Percentiles rank a stretch among this genome's conserved stretches.
Evolutionary conservation across 2,888 invertebrate species (phyloP).

Genomic region (Schrankia costaestrigalis): DNA sequence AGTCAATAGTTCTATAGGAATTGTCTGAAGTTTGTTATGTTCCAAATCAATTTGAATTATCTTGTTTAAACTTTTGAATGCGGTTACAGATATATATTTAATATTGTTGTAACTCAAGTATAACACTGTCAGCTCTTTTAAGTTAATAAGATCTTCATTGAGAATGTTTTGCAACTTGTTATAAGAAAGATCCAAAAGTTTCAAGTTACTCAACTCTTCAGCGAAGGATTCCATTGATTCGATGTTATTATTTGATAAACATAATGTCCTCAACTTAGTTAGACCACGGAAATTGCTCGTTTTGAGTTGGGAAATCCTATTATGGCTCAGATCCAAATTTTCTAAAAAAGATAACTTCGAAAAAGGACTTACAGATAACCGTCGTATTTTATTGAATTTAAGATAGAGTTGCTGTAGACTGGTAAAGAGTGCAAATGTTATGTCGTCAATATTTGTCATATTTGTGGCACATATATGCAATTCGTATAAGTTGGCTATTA

Average conservation of each 20-base stretch:
- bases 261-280: conserved; percentile 86
- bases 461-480: conserved; percentile 68
- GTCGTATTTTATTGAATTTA: conserved; percentile 87
- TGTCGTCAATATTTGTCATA: conserved; percentile 78
- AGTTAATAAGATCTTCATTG: conserved; percentile 87
- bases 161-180: conserved; percentile 90
- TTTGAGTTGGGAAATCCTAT: conserved; percentile 89
- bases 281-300: conserved; percentile 91
- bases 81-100: conserved; percentile 88
- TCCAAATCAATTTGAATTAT: conserved; percentile 89
- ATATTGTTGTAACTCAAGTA: conserved; percentile 91
- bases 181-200: conserved; percentile 90
- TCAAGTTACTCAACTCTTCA: conserved; percentile 86
- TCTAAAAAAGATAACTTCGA: conserved; percentile 86
- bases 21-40: conserved; percentile 89
- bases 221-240: conserved; percentile 91
- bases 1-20: conserved; percentile 88
- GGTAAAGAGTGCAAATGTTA: conserved; percentile 88
- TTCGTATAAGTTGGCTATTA: conserved; percentile 66
- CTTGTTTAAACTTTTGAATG: conserved; percentile 89
- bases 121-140: conserved; percentile 89
- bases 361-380: conserved; percentile 92
- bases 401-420: conserved; percentile 88
- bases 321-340: conserved; percentile 90
- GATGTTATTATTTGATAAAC: conserved; percentile 91